Evolutionary conservation across 1,140 invertebrate genomes (phyloP).

Genomic region (Subanguina moxae): DNA sequence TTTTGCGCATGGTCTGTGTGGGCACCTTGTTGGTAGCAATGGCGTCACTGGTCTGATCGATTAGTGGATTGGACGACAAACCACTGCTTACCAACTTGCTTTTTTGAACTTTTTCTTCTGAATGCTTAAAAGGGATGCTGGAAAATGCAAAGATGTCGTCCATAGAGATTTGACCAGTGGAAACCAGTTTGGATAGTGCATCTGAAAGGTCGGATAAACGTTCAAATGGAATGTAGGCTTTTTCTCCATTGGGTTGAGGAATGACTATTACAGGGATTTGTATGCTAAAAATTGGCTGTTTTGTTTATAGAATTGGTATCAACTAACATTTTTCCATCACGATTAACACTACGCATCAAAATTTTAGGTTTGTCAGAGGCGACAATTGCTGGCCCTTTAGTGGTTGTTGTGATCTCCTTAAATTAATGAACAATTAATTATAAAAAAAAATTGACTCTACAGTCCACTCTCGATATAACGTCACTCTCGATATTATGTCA

Average conservation of each 20-base stretch:
- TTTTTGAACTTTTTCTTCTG: neutral
- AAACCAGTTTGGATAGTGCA: slow-evolving; percentile 22
- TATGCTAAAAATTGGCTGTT: slow-evolving; percentile 14
- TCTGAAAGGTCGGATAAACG: slow-evolving; percentile 32
- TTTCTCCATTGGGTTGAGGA: slow-evolving; percentile 27
- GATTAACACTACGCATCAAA: slow-evolving; percentile 25
- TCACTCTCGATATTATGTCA: too few relatives aligned
- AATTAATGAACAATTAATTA: neutral
- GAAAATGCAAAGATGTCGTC: neutral
- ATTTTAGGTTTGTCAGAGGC: slow-evolving; percentile 31
- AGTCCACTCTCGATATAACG: too few relatives aligned
- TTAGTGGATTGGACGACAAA: neutral
- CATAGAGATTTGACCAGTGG: slow-evolving; percentile 22
- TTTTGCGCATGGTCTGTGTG: slow-evolving; percentile 5
- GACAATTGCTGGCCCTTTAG: slow-evolving; percentile 18
- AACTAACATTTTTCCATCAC: slow-evolving; percentile 31
- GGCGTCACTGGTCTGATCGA: slow-evolving; percentile 14
- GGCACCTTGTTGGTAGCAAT: slow-evolving; percentile 9
- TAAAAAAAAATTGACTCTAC: neutral
- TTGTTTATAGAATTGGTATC: neutral
- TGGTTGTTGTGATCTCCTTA: slow-evolving; percentile 7
- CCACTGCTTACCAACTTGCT: neutral
- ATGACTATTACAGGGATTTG: slow-evolving; percentile 27
- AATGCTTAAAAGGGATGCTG: neutral
- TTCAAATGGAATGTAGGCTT: slow-evolving; percentile 22